Conservation (phyloP, 2,888 invertebrate genomes). For the Drosophila prolongata region DNA sequence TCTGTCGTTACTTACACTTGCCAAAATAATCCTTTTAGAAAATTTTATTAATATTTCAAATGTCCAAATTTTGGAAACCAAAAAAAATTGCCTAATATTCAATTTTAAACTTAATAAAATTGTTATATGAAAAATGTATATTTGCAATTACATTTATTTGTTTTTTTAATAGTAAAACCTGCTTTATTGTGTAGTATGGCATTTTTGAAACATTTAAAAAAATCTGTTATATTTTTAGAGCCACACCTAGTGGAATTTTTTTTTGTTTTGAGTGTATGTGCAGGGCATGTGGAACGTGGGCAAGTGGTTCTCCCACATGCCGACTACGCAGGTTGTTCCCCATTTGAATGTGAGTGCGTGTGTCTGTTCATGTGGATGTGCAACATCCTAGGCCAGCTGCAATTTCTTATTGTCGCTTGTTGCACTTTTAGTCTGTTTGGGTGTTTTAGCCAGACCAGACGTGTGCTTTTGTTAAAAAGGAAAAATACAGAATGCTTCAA, state of each 20-base stretch:
- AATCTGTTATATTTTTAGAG: not conserved
- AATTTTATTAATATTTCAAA: not conserved
- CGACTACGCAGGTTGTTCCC: conserved; percentile 62
- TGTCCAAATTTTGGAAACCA: no score
- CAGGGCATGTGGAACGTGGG: conserved; percentile 36
- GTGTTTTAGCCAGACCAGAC: conserved; percentile 36
- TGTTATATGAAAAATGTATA: no score
- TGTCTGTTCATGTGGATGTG: conserved; percentile 25
- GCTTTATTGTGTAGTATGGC: no score
- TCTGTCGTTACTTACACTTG: conserved; percentile 2
- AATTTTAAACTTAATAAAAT: no score
- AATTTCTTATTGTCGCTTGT: conserved; percentile 18
- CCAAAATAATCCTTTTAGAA: not conserved
- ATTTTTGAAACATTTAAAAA: not conserved
- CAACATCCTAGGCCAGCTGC: conserved; percentile 29
- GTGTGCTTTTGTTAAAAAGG: conserved; percentile 19
- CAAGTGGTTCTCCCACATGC: conserved; percentile 72
- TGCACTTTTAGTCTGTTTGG: conserved; percentile 35
- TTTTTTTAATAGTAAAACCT: no score
- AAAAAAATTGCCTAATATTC: no score
- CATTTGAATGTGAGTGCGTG: conserved; percentile 12
- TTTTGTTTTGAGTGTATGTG: conserved; percentile 8
- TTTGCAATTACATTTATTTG: no score
- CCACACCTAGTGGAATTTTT: not conserved
- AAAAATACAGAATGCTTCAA: conserved; percentile 26